A percentile compares a stretch with the other conserved stretches of the same genome.
phyloP scores from a whole-genome alignment of 1,140 invertebrate genomes.

The Mya arenaria region DNA sequence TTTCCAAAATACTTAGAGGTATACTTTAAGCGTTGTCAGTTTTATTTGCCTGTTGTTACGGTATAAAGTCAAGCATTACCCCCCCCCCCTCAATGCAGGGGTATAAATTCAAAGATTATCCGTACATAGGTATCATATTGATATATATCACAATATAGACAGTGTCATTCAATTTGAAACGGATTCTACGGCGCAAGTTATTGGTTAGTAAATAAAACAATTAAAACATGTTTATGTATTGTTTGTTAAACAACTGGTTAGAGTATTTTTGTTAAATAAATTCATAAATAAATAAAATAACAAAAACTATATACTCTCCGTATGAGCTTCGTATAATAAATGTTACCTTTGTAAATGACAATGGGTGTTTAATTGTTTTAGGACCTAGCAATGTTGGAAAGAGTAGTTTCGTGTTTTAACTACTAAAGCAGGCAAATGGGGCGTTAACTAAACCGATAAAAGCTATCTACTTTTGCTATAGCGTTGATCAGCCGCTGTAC shows the following conservation, averaged over 20 bases:
- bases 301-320: too few relatives aligned
- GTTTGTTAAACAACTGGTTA: background rate
- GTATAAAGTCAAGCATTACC: background rate
- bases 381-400: slow-evolving; percentile 30
- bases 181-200: slow-evolving; percentile 31
- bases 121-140: too few relatives aligned
- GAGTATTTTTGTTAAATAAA: background rate
- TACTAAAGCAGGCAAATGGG: slow-evolving; percentile 13
- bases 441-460: slow-evolving; percentile 34
- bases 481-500: slow-evolving; percentile 31
- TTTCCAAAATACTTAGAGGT: background rate
- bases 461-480: slow-evolving; percentile 38
- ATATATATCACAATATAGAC: too few relatives aligned
- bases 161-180: slow-evolving; percentile 19
- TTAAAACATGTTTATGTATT: background rate
- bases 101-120: background rate
- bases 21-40: background rate
- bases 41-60: background rate
- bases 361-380: background rate
- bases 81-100: background rate
- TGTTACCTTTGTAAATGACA: background rate
- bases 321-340: too few relatives aligned
- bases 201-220: slow-evolving; percentile 1
- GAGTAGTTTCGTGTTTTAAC: slow-evolving; percentile 39
- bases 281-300: background rate